Base-by-base conservation (phyloP, 2,888 invertebrate species). In the Eupithecia exiguata region DNA sequence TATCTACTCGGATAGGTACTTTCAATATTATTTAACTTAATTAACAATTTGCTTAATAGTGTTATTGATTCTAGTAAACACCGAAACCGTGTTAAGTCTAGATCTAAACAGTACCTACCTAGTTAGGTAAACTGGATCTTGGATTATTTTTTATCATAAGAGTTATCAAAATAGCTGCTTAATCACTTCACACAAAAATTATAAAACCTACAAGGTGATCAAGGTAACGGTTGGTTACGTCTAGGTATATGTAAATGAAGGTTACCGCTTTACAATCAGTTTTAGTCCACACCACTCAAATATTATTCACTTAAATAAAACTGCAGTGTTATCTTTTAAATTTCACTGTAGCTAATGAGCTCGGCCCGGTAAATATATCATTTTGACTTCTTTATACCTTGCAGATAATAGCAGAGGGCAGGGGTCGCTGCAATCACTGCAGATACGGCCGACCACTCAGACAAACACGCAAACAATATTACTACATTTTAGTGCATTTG, bases 341-440 rank as follows among this genome's bases (percentile, higher is more conserved):
- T 81, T 84, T 84, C 84, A 81, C 86, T 80, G 69, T 79, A 81
- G 62, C 70, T 73, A 78, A 79, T 76, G 73, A 75, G 71, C 71
- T 49, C 74, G 72, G 58, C 58, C 58, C 21, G 69, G 58, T 66
- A 61, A 58, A 66, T 69, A 77, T 73, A 68, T 90, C 87, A 85
- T 86, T 91, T 89, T 90, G 89, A 89, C 89, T 91, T 88, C 90
- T 91, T 89, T 88, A 91, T 91, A 92, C 91, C 91, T 91, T 87
- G 79, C 83, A 88, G 91, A 91, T 92, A 92, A 92, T 87, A 83
- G 84, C 83, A 12, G 83, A 84, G 92, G 87, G 84, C 91, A 89
- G 80, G 88, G 94, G 93, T 91, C 91, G 86, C 76, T 94, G 94
- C 94, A 94, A 93, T 94, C 93, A 6, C 12, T 25, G 16, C 21